Evolutionary conservation across 2,888 invertebrate species (phyloP), one percentile per base, ranked within the genome.

Genomic region (Drosophila infuscata): DNA sequence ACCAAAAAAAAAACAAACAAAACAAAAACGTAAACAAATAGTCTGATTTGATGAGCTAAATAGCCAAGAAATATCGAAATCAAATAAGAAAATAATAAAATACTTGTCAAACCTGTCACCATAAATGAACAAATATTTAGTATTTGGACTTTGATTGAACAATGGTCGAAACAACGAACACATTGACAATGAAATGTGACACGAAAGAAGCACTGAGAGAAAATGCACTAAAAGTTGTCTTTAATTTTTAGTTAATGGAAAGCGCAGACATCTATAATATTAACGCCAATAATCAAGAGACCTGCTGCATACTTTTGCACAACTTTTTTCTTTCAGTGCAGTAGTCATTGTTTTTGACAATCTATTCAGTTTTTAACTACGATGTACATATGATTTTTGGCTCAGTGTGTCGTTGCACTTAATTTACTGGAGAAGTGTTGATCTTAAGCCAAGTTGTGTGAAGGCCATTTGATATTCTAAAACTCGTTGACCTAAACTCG

Each of bases 401-500:
- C 15, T 36, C 51, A 75, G 75, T 75, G 76, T 57, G 59, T 9
- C 33, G 51, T 53, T 74, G 30, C 51, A 74, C 20, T 25, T 20
- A 43, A 43, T 20, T 43, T 43, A 51, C 11, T 30, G 60, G 51
- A 49, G 6, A 46, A 52, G 68, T 51, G 33, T 12, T 68, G 51
- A 68, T 68, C 56, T 56, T 36, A 41, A 61, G 3, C 29, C 48
- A 53, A 58, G 46, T 57, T 12, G 49, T 32, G 54, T n/a, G 36
- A 43, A 59, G 41, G 51, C 52, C 51, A 58, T 62, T 76, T 36
- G 32, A 79, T 46, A 75, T 75, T 79, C 76, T 71, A 51, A 79
- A 79, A 79, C 79, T 61, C 79, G 80, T 80, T 79, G 79, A 79
- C 79, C 80, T 63, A 76, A 78, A 80, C 78, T 76, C 20, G 78